Conservation (phyloP, 2,797 vertebrate genomes). For the Merluccius polli region DNA sequence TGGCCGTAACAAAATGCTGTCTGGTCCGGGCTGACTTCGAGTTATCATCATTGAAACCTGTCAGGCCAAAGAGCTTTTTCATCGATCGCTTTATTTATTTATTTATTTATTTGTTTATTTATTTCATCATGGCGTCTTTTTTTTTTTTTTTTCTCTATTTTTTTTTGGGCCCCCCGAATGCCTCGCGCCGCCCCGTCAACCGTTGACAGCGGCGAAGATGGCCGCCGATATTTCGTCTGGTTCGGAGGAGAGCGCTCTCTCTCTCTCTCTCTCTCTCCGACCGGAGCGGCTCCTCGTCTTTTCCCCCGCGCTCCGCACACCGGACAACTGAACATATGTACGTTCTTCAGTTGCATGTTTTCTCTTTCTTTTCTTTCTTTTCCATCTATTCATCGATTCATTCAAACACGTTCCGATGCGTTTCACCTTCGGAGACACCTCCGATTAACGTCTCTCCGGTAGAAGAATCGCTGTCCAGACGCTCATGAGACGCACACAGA, state of each 20-base stretch:
- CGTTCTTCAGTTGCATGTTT: no score
- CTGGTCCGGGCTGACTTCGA: constrained; percentile 59
- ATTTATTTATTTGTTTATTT: constrained; percentile 60
- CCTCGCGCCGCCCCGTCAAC: constrained; percentile 8
- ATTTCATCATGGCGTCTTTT: constrained; percentile 45
- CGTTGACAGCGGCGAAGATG: not conserved
- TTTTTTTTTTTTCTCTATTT: constrained; percentile 49
- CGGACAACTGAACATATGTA: not conserved
- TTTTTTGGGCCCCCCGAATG: constrained; percentile 50
- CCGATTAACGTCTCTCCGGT: no score
- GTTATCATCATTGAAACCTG: constrained; percentile 70
- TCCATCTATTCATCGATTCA: no score
- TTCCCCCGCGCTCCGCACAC: not conserved
- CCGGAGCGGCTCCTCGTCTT: no score
- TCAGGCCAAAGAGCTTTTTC: constrained; percentile 67
- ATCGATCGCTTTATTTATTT: constrained; percentile 66
- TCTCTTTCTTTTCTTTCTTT: no score
- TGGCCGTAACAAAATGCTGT: constrained; percentile 70
- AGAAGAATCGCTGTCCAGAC: no score
- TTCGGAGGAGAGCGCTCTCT: not conserved
- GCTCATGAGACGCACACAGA: no score
- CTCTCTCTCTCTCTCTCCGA: no score
- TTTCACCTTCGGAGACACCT: no score
- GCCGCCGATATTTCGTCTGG: not conserved
- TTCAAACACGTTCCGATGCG: no score